Base-by-base conservation (phyloP, 2,888 invertebrate species). In the Spodoptera exigua region DNA sequence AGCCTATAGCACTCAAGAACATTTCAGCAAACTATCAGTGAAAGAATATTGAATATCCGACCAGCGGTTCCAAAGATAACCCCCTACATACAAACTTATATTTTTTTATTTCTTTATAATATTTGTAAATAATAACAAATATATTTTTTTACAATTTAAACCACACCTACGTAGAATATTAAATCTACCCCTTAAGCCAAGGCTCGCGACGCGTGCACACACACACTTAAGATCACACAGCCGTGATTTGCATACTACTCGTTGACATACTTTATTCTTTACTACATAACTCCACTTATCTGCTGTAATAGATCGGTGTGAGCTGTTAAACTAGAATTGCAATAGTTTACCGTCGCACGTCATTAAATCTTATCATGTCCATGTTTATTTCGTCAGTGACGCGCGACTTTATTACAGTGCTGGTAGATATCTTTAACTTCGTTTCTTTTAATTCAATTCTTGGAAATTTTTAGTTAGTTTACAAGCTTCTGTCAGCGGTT, bases 361-460 rank as follows among this genome's bases (percentile, higher is more conserved):
- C 78, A 73, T 79, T 79, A 75, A 73, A 73, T 69, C 70, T 78
- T 76, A 75, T 75, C 78, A 59, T 59, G 66, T 70, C 64, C 53
- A 56, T 58, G 76, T 62, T 67, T 61, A 46, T 75, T 79, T 66
- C 73, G 70, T 72, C 77, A 69, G 46, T 69, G 74, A 70, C 76
- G 70, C 63, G 68, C 64, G 44, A 69, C 43, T 77, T 59, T 63
- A 62, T 67, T 69, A 65, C 62, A 66, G 2, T 39, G 32, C 36
- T 53, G 34, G 35, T 39, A 36, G 43, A 18, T 61, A 56, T 59
- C 51, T 61, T 57, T 27, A 57, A 35, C 35, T 49, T 59, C 9
- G 35, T 12, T 58, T 47, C 40, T 17, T 58, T 47, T 32, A 61
- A 59, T 55, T 52, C 12, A 13, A 18, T 61, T 68, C 45, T 39